Percentiles rank a stretch among this genome's conserved stretches.
phyloP scores from a whole-genome alignment of 2,113 vertebrate species.

The Macrotis lagotis region DNA sequence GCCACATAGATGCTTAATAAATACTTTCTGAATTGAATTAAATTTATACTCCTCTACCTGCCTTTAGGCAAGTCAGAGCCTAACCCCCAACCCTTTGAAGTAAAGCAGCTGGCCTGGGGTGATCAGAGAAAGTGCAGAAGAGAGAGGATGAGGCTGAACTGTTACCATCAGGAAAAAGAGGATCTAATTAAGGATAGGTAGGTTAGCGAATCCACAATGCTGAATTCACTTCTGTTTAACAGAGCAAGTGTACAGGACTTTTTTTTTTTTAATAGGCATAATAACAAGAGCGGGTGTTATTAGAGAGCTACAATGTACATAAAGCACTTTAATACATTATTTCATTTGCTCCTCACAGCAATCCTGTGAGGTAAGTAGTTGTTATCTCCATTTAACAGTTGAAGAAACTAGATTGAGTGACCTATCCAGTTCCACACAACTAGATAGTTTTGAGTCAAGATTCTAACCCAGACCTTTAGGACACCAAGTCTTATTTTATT shows the following conservation, averaged over 20 bases:
- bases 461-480: background rate
- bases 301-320: background rate
- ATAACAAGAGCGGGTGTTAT: background rate
- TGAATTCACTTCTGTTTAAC: background rate
- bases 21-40: background rate
- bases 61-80: background rate
- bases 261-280: background rate
- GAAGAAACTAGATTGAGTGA: background rate
- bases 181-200: background rate
- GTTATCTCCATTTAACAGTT: background rate
- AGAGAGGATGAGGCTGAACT: background rate
- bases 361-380: background rate
- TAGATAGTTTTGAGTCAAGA: background rate
- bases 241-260: too few species aligned
- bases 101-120: background rate
- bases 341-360: background rate
- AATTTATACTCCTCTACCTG: background rate
- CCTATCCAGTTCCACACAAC: background rate
- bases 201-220: background rate
- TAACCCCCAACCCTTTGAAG: background rate
- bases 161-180: background rate
- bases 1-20: background rate
- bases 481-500: background rate
- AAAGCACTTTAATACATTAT: background rate
- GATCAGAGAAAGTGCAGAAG: background rate